phyloP scores from a whole-genome alignment of 2,797 vertebrate species.

The Trematomus bernacchii region DNA sequence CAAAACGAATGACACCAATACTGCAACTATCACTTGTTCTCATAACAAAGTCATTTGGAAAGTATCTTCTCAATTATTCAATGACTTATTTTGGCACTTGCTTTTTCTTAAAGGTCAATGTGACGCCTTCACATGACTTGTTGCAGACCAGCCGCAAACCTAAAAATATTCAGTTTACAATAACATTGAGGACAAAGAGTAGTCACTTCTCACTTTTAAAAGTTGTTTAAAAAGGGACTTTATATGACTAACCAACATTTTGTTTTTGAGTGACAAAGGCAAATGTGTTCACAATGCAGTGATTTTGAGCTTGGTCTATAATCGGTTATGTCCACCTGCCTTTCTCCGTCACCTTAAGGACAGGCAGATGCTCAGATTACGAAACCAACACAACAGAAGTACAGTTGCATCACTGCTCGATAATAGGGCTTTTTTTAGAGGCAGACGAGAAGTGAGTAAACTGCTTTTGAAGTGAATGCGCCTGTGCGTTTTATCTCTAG shows the following conservation, averaged over 20 bases:
- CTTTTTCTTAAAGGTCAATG: not conserved
- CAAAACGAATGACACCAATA: too few relatives aligned
- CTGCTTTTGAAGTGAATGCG: constrained; percentile 79
- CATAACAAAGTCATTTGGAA: not conserved
- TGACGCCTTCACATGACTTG: not conserved
- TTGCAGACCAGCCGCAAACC: not conserved
- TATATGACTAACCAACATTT: not conserved
- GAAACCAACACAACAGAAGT: constrained; percentile 19
- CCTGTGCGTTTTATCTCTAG: constrained; percentile 76
- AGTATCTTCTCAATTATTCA: not conserved
- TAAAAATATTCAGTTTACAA: not conserved
- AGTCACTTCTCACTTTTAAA: not conserved
- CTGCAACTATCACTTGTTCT: not conserved
- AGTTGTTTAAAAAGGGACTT: not conserved
- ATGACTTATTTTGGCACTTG: not conserved
- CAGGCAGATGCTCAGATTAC: constrained; percentile 1
- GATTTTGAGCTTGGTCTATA: not conserved
- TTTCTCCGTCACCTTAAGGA: constrained; percentile 6
- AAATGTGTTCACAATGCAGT: not conserved
- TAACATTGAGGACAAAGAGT: not conserved
- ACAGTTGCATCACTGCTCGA: constrained; percentile 47
- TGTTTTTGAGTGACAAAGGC: not conserved
- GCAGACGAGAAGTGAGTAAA: constrained; percentile 68
- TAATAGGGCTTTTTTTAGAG: constrained; percentile 61
- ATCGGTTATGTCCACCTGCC: not conserved